phyloP scores from a whole-genome alignment of 2,113 vertebrate species.

The Pelmatolapia mariae region DNA sequence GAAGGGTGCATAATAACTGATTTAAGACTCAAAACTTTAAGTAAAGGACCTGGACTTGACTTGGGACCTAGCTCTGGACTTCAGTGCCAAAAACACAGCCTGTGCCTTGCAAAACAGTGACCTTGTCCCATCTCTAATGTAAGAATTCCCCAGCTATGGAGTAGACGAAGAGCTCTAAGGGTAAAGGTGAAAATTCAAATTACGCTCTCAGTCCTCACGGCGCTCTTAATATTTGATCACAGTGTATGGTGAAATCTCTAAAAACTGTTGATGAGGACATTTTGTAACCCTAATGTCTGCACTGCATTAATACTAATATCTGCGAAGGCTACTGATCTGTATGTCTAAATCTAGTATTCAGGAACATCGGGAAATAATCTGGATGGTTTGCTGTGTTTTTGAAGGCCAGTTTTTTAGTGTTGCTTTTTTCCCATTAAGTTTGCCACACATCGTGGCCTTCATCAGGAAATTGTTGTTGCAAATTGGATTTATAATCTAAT shows the following conservation, averaged over 20 bases:
- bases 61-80: background rate
- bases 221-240: slow-evolving; percentile 44
- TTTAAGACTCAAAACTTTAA: background rate
- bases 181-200: background rate
- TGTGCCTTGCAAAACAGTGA: background rate
- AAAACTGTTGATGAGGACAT: slow-evolving; percentile 31
- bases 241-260: slow-evolving; percentile 39
- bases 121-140: background rate
- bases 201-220: background rate
- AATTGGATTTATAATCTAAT: background rate
- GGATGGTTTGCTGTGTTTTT: background rate
- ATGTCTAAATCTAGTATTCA: background rate
- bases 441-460: background rate
- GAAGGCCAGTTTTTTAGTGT: background rate
- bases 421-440: background rate
- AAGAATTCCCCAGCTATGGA: background rate
- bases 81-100: background rate
- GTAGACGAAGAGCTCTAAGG: background rate
- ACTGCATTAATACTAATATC: slow-evolving; percentile 19
- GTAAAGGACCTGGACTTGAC: background rate
- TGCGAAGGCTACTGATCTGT: background rate
- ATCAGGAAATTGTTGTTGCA: background rate
- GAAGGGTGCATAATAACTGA: background rate
- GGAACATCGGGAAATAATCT: background rate
- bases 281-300: background rate